Conservation (phyloP, 1,140 invertebrate genomes). For the Tetranychus urticae region DNA sequence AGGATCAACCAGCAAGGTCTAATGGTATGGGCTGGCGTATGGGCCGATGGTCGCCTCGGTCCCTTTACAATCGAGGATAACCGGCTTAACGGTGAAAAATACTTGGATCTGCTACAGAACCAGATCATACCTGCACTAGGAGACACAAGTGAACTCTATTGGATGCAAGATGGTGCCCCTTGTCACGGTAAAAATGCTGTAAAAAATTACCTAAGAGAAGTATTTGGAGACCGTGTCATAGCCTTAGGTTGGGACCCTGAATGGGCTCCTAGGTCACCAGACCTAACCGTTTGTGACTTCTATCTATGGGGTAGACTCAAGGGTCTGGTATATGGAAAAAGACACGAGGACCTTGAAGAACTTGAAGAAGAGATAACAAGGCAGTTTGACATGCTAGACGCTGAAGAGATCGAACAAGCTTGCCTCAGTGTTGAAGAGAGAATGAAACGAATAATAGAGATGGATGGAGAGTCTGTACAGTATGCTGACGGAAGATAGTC, state of each 20-base stretch:
- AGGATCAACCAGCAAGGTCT: neutral
- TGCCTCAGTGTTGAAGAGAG: neutral
- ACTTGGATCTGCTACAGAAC: neutral
- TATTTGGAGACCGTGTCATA: neutral
- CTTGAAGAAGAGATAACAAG: neutral
- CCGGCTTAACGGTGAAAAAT: neutral
- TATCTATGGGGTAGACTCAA: neutral
- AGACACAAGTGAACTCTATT: neutral
- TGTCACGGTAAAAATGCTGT: neutral
- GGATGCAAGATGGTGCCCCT: neutral
- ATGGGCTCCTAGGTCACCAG: neutral
- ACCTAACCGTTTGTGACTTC: neutral
- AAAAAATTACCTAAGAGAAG: neutral
- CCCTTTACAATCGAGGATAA: neutral
- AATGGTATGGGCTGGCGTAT: neutral
- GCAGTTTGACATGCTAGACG: neutral
- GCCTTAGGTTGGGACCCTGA: neutral
- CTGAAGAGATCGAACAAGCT: neutral
- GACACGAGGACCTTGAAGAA: neutral
- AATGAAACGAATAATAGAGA: neutral
- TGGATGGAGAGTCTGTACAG: neutral
- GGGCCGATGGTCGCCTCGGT: neutral
- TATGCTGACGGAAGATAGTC: neutral
- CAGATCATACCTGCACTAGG: neutral
- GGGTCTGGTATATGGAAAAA: neutral